Percentiles rank a stretch among this genome's conserved stretches.
phyloP scores from a whole-genome alignment of 2,888 invertebrate genomes.

The Clepsis dumicolana region DNA sequence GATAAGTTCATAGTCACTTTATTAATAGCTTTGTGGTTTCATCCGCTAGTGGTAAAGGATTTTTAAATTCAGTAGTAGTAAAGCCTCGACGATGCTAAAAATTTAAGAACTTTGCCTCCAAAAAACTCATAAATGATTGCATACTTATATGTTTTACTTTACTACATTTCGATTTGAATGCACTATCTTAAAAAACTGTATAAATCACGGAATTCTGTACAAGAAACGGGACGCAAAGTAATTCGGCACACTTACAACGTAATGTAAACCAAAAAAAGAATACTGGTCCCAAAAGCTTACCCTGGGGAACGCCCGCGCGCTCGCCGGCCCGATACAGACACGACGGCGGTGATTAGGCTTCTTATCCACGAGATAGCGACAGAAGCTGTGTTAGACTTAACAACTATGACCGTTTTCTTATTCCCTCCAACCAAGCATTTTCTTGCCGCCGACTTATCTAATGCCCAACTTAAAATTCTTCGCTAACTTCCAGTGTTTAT shows the following conservation, averaged over 20 bases:
- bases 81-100: background rate
- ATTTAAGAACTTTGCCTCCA: no score
- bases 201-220: constrained; percentile 76
- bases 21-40: constrained; percentile 71
- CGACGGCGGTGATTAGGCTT: constrained; percentile 86
- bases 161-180: constrained; percentile 40
- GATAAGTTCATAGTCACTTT: constrained; percentile 79
- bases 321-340: constrained; percentile 82
- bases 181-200: constrained; percentile 56
- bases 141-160: background rate
- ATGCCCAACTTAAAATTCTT: constrained; percentile 80
- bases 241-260: constrained; percentile 84
- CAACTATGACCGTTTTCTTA: constrained; percentile 86
- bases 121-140: no score
- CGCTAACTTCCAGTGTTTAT: constrained; percentile 69
- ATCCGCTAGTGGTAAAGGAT: constrained; percentile 20
- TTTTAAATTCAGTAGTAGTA: constrained; percentile 1
- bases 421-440: constrained; percentile 82
- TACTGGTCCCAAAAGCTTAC: constrained; percentile 84
- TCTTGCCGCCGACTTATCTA: constrained; percentile 82
- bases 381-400: constrained; percentile 86
- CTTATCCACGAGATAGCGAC: constrained; percentile 85
- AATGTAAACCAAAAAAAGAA: constrained; percentile 85
- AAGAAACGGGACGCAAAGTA: constrained; percentile 79
- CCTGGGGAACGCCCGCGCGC: constrained; percentile 80